Conservation (phyloP, 1,140 invertebrate genomes). For the Aricia agestis region DNA sequence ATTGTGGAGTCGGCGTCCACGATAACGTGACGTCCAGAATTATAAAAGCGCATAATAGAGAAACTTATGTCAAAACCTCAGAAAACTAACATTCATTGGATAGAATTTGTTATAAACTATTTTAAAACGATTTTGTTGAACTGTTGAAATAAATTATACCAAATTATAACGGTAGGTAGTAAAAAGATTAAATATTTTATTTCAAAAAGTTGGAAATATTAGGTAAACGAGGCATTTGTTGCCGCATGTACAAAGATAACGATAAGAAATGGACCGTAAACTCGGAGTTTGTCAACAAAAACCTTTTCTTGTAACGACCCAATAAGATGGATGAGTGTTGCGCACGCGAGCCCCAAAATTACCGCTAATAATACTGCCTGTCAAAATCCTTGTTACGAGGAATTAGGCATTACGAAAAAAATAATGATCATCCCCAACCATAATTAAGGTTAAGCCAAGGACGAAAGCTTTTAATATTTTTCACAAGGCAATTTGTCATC, state of each 20-base stretch:
- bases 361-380: slow-evolving; percentile 7
- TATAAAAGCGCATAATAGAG: too few species aligned
- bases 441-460: slow-evolving; percentile 7
- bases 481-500: neutral
- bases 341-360: neutral
- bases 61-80: too few species aligned
- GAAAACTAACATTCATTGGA: too few species aligned
- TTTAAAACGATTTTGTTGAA: too few species aligned
- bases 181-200: too few species aligned
- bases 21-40: too few species aligned
- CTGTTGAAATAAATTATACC: too few species aligned
- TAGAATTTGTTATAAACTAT: too few species aligned
- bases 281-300: slow-evolving; percentile 9
- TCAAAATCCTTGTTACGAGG: slow-evolving; percentile 4
- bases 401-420: slow-evolving; percentile 7
- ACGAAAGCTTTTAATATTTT: neutral
- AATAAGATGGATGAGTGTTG: neutral
- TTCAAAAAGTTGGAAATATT: too few species aligned
- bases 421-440: neutral
- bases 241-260: neutral
- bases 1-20: too few species aligned
- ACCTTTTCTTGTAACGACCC: slow-evolving; percentile 10
- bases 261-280: neutral
- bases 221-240: too few species aligned
- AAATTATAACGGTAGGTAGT: too few species aligned